phyloP scores from a whole-genome alignment of 1,140 invertebrate genomes.

The Anagrus nilaparvatae region DNA sequence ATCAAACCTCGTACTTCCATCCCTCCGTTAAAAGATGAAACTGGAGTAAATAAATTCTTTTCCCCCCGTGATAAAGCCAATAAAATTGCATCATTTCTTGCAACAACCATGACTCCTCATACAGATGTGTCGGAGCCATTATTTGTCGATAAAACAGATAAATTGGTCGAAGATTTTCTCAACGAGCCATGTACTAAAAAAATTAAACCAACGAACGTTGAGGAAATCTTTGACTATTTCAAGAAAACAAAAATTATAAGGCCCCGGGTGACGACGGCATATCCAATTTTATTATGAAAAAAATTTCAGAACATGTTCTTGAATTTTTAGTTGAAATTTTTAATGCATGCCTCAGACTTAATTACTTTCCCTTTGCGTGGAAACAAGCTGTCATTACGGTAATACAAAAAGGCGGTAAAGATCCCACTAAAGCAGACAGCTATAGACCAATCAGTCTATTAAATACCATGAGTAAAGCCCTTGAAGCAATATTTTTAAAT shows the following conservation, averaged over 20 bases:
- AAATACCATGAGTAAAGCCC: conserved; percentile 7
- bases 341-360: not conserved
- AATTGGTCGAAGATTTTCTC: not conserved
- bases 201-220: not conserved
- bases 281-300: conserved; percentile 1
- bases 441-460: conserved; percentile 9
- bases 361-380: conserved; percentile 6
- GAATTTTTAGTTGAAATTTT: conserved; percentile 1
- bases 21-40: not conserved
- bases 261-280: conserved; percentile 6
- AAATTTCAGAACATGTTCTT: not conserved
- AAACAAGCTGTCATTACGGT: conserved; percentile 7
- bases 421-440: not conserved
- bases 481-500: conserved; percentile 6
- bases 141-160: not conserved
- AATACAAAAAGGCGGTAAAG: conserved; percentile 6
- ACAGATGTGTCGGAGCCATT: not conserved
- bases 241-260: not conserved
- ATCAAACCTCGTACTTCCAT: not conserved
- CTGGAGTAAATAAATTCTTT: not conserved
- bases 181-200: not conserved
- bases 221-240: not conserved
- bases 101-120: not conserved
- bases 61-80: conserved; percentile 5
- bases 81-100: not conserved